A percentile compares a stretch with the other conserved stretches of the same genome.
These are phyloP conservation scores for Oreohelix idahoensis DNA, from an alignment of 1,140 invertebrate species.

Conservation along the genomic window DNA sequence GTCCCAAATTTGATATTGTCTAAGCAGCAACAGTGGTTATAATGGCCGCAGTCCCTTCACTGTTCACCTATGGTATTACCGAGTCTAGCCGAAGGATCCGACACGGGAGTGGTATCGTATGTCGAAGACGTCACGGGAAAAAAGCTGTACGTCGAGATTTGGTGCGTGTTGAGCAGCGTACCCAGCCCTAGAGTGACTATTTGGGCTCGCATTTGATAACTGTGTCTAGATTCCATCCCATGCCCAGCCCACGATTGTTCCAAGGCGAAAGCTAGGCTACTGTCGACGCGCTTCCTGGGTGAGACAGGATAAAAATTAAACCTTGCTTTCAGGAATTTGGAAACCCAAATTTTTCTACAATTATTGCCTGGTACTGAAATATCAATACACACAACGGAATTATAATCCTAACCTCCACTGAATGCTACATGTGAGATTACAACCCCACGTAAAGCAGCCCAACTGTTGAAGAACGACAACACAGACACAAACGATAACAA, in stretches of 20 bases:
- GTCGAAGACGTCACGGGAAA: constrained; percentile 64
- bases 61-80: constrained; percentile 64
- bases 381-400: no score
- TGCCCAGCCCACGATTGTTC: constrained; percentile 50
- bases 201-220: constrained; percentile 68
- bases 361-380: no score
- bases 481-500: no score
- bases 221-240: constrained; percentile 66
- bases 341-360: no score
- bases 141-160: constrained; percentile 65
- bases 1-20: constrained; percentile 51
- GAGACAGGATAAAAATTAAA: no score
- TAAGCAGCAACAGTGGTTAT: constrained; percentile 62
- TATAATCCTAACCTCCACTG: no score
- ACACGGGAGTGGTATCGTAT: constrained; percentile 61
- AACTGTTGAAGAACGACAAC: no score
- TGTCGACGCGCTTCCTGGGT: constrained; percentile 36
- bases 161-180: constrained; percentile 60
- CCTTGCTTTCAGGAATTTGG: no score
- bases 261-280: constrained; percentile 39
- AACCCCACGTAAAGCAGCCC: no score
- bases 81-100: constrained; percentile 62
- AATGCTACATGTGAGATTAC: no score
- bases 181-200: constrained; percentile 61
- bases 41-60: constrained; percentile 62